phyloP scores from a whole-genome alignment of 2,888 invertebrate genomes.

The Zootermopsis nevadensis region DNA sequence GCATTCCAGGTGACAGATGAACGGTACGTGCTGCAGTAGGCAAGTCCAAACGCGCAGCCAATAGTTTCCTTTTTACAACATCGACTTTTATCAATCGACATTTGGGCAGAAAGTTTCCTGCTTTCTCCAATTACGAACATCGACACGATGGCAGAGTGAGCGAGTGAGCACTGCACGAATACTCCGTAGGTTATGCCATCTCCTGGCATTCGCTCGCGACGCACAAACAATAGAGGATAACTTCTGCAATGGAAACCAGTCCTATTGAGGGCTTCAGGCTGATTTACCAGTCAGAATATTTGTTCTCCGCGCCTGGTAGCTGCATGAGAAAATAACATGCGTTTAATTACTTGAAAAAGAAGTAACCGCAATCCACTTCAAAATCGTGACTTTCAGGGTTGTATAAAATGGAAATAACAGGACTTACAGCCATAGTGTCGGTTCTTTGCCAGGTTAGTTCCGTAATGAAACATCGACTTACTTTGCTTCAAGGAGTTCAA shows the following conservation, averaged over 20 bases:
- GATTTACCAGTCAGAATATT: neutral
- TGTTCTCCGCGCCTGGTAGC: neutral
- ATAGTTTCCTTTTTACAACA: neutral
- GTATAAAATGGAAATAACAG: neutral
- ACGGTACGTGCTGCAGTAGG: too few relatives aligned
- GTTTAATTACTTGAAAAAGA: neutral
- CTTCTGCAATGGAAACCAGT: neutral
- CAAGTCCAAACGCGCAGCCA: too few relatives aligned
- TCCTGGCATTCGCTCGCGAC: neutral
- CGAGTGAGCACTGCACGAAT: neutral
- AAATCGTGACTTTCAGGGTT: conserved; percentile 1
- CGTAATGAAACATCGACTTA: too few relatives aligned
- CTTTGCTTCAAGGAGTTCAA: too few relatives aligned
- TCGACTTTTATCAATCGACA: neutral
- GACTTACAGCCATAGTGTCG: too few relatives aligned
- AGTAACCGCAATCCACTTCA: neutral
- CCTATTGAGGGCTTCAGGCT: neutral
- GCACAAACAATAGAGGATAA: neutral
- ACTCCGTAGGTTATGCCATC: neutral
- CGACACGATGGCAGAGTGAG: too few relatives aligned
- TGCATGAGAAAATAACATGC: neutral
- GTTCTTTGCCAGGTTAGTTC: too few relatives aligned
- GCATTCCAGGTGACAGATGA: too few relatives aligned
- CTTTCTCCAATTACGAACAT: neutral
- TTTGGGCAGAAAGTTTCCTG: neutral